phyloP scores from a whole-genome alignment of 1,140 invertebrate genomes.

The Neoseiulus cucumeris region DNA sequence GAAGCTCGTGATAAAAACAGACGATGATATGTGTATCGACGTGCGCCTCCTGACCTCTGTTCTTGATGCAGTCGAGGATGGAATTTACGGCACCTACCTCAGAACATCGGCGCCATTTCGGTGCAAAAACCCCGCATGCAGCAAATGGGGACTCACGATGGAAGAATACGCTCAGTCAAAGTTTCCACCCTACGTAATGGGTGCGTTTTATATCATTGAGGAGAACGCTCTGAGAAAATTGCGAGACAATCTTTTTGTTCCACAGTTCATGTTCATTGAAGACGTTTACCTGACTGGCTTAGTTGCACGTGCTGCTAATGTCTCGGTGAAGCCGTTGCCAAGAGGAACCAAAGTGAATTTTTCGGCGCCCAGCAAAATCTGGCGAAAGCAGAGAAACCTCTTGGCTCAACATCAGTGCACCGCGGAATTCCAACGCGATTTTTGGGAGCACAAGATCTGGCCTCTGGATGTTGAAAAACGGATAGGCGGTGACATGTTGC shows the following conservation, averaged over 20 bases:
- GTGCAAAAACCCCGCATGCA: background rate
- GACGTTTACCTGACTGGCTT: conserved; percentile 31
- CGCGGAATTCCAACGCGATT: too few species aligned
- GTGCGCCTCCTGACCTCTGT: conserved; percentile 30
- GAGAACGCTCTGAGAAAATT: background rate
- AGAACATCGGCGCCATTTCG: background rate
- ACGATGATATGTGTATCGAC: conserved; percentile 24
- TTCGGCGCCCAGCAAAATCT: too few species aligned
- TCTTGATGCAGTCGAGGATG: background rate
- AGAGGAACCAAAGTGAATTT: too few species aligned
- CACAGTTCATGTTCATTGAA: conserved; percentile 29
- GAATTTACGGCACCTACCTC: conserved; percentile 13
- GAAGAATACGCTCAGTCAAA: conserved; percentile 19
- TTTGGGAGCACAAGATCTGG: too few species aligned
- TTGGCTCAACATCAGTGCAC: too few species aligned
- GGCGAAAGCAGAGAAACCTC: too few species aligned
- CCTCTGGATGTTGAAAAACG: too few species aligned
- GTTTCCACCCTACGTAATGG: conserved; percentile 34
- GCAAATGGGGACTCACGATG: conserved; percentile 21
- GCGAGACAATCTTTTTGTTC: background rate
- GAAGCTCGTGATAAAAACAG: conserved; percentile 18
- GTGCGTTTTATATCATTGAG: conserved; percentile 21
- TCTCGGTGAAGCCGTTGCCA: too few species aligned
- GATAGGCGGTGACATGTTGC: too few species aligned
- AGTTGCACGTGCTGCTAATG: too few species aligned